Evolutionary conservation across 2,113 vertebrate genomes (phyloP).

Genomic region (Ploceus nigricollis): DNA sequence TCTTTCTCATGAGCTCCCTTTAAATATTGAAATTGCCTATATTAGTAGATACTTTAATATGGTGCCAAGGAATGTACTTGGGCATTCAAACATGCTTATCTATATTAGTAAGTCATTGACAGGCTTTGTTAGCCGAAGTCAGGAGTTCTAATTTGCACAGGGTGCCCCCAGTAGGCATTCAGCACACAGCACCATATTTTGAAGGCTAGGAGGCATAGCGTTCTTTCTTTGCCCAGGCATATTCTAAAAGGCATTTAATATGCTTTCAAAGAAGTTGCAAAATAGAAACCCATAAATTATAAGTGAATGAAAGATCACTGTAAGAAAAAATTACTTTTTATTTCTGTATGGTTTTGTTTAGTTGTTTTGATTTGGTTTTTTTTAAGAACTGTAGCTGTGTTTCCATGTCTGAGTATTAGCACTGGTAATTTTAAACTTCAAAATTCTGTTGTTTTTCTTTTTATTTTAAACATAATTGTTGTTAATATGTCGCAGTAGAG

Average conservation of each 20-base stretch:
- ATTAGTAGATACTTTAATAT: neutral
- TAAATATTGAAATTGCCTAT: neutral
- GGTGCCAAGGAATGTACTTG: neutral
- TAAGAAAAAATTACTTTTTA: neutral
- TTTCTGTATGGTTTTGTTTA: neutral
- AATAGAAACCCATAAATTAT: neutral
- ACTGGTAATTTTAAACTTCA: neutral
- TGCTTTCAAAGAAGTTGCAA: neutral
- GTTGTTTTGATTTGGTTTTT: neutral
- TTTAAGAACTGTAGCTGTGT: neutral
- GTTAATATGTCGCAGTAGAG: neutral
- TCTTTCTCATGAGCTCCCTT: neutral
- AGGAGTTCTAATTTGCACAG: neutral
- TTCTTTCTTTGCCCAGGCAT: neutral
- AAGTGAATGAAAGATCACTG: neutral
- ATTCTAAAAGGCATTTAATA: neutral
- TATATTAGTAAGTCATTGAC: neutral
- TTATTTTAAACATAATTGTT: neutral
- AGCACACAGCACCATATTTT: neutral
- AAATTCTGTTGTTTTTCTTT: neutral
- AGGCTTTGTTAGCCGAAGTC: neutral
- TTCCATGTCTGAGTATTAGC: neutral
- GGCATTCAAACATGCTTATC: neutral
- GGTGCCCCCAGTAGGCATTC: neutral
- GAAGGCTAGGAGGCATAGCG: neutral